Evolutionary conservation across 2,797 vertebrate species (phyloP).

Genomic region (Scyliorhinus canicula): DNA sequence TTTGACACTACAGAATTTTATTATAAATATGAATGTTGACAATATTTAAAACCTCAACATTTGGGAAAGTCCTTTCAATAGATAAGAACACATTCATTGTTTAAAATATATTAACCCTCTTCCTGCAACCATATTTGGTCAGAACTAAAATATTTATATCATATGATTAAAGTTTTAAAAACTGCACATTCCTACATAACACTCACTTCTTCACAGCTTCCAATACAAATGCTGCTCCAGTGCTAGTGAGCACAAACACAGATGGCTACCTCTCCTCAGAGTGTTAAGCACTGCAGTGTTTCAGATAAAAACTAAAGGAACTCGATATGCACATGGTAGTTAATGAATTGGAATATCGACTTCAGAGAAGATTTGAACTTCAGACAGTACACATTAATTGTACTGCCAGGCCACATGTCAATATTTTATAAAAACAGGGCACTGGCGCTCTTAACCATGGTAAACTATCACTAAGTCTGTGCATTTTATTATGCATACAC

Average conservation of each 20-base stretch:
- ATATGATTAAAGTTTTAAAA: constrained; percentile 33
- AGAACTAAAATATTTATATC: constrained; percentile 29
- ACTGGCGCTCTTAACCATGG: not conserved
- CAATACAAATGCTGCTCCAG: constrained; percentile 6
- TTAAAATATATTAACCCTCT: constrained; percentile 39
- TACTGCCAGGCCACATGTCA: constrained; percentile 13
- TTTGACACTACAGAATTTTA: not conserved
- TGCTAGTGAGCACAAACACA: not conserved
- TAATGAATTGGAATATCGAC: not conserved
- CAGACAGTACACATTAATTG: constrained; percentile 8
- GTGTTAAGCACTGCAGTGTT: not conserved
- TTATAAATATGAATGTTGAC: constrained; percentile 35
- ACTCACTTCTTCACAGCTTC: not conserved
- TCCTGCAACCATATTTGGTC: constrained; percentile 26
- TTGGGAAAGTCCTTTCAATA: constrained; percentile 35
- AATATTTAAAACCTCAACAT: constrained; percentile 30
- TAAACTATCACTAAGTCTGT: not conserved
- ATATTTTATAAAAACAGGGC: constrained; percentile 10
- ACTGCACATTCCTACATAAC: constrained; percentile 35
- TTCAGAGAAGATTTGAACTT: constrained; percentile 14
- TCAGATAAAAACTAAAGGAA: constrained; percentile 30
- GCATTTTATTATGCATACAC: not conserved
- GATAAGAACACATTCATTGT: constrained; percentile 31
- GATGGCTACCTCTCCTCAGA: constrained; percentile 6
- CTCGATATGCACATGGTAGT: not conserved